A percentile compares a stretch with the other conserved stretches of the same genome.
Conservation (phyloP, 2,888 invertebrate genomes). For the Thysanoteuthis rhombus region DNA sequence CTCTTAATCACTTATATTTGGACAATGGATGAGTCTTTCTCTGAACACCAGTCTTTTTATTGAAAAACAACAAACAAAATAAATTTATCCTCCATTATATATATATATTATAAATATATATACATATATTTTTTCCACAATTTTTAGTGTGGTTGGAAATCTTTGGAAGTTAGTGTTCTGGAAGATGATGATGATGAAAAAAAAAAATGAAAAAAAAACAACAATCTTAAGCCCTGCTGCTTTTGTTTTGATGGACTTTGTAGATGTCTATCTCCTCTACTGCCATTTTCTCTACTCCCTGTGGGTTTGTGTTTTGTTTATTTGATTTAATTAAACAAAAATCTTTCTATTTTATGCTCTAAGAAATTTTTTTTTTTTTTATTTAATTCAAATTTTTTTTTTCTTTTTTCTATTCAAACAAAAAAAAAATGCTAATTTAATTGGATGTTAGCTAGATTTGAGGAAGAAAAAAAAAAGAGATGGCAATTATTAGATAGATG, state of each 20-base stretch:
- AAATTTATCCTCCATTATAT: background rate
- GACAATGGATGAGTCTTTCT: background rate
- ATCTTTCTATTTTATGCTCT: background rate
- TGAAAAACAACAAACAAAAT: background rate
- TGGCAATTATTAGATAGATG: background rate
- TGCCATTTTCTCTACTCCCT: background rate
- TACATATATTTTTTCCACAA: background rate
- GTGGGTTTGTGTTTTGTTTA: background rate
- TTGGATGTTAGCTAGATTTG: background rate
- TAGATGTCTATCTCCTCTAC: background rate
- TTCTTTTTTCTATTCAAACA: background rate
- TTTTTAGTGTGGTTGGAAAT: background rate
- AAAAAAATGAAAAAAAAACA: background rate
- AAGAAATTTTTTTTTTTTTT: background rate
- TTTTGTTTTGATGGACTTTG: background rate
- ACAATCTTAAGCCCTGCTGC: background rate
- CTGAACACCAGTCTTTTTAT: background rate
- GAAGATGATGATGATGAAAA: too few species aligned
- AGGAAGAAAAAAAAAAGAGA: background rate
- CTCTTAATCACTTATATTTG: background rate
- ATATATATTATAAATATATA: background rate
- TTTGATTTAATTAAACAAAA: background rate
- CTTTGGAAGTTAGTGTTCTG: background rate
- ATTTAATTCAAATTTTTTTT: background rate
- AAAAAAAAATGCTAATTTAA: background rate